phyloP scores from a whole-genome alignment of 92 coral and sea anemone genomes.

The Desmophyllum pertusum region DNA sequence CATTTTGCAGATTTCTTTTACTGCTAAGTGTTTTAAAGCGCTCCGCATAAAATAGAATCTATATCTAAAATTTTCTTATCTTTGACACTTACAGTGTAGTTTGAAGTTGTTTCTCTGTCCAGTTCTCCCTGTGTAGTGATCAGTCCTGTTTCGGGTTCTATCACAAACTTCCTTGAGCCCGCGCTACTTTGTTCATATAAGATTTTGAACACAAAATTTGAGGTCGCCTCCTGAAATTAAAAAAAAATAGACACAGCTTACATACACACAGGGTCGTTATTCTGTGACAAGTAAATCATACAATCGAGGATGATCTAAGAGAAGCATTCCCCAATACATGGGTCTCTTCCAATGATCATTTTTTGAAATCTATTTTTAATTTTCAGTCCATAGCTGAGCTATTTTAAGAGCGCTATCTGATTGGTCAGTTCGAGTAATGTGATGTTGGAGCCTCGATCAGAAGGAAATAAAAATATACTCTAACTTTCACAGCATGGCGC shows the following conservation, averaged over 20 bases:
- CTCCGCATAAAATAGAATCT: too few species aligned
- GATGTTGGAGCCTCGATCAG: too few species aligned
- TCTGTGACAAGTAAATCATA: neutral
- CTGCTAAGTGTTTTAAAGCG: neutral
- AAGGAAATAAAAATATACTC: too few species aligned
- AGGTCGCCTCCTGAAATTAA: conserved; percentile 2
- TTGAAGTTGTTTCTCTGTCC: conserved; percentile 76
- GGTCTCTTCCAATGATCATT: too few species aligned
- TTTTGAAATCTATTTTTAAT: too few species aligned
- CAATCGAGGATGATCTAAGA: too few species aligned
- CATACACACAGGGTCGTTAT: neutral
- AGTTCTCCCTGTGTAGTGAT: conserved; percentile 67
- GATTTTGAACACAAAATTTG: conserved; percentile 50
- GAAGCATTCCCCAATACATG: too few species aligned
- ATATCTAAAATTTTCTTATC: neutral
- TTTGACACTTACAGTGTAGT: conserved; percentile 81
- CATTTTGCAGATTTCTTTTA: neutral
- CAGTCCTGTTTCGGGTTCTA: conserved; percentile 84
- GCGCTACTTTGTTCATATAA: conserved; percentile 70
- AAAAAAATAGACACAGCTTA: neutral
- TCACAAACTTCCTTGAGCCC: conserved; percentile 63
- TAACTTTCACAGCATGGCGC: too few species aligned
- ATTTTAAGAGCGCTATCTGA: too few species aligned
- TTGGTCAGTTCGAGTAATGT: too few species aligned
- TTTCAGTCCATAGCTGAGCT: too few species aligned